Base-by-base conservation (phyloP, 2,113 vertebrate species). In the Zeus faber region DNA sequence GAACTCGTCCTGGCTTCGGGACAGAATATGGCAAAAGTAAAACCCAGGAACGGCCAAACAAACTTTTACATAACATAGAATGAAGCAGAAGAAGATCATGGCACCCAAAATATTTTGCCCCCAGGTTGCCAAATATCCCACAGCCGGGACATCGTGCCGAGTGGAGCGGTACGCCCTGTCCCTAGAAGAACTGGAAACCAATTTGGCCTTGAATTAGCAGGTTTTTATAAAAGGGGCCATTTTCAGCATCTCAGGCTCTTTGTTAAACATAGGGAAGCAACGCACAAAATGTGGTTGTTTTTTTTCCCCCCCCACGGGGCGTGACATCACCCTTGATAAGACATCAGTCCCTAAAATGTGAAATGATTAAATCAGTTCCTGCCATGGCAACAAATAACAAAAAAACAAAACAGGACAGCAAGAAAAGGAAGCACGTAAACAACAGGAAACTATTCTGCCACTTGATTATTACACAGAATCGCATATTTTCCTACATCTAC, bases 381-480 rank as follows among this genome's bases (percentile, higher is more conserved):
- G 11, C 33, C n/a, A 4, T 37, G 13, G n/a, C 33, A 9, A 14
- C 33, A 58, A 54, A 65, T 46, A 52, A 41, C 62, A 44, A 65
- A 46, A 76, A 59, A 58, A 58, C 48, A 75, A 58, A 14, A 37
- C 33, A 37, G 13, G 33, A n/a, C 13, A 9, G 33, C 6, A 11
- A 37, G 6, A 37, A 37, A 10, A 33, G 60, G 73, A 62, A 43
- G 52, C 31, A 61, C 22, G 73, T 56, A 49, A 46, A 71, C 48
- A 72, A 72, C 40, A 40, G 17, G 58, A 48, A 50, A 46, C 59
- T 45, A 70, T 54, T 64, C 58, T 62, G 31, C 33, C 27, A 53
- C 24, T 54, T 61, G 61, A 73, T 81, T 75, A 65, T 62, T 74
- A 53, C 67, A 82, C 64, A 49, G 63, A 65, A 65, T 77, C 62